Evolutionary conservation across 2,113 vertebrate genomes (phyloP).

Genomic region (Grammomys dolichurus): DNA sequence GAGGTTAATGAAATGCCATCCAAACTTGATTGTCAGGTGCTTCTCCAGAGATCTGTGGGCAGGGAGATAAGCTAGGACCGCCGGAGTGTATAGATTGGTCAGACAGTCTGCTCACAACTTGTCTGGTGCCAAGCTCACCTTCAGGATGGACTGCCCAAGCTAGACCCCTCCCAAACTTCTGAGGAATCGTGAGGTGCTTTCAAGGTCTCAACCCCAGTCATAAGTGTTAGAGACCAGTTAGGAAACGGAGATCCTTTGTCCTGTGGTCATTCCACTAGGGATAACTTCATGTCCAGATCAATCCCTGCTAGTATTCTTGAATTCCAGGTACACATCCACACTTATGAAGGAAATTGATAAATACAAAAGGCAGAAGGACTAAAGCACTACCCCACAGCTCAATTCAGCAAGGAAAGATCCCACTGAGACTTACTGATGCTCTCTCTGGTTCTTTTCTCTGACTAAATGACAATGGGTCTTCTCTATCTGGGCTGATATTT

Average conservation of each 20-base stretch:
- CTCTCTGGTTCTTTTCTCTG: background rate
- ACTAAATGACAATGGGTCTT: background rate
- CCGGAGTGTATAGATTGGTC: background rate
- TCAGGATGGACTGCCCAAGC: background rate
- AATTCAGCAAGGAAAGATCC: background rate
- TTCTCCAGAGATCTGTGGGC: background rate
- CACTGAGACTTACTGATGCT: background rate
- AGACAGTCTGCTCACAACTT: background rate
- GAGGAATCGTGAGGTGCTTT: background rate
- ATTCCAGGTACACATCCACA: background rate
- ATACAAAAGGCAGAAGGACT: background rate
- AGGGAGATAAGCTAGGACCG: background rate
- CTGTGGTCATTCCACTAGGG: background rate
- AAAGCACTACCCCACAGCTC: background rate
- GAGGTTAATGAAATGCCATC: background rate
- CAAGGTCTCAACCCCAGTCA: background rate
- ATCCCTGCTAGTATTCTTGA: background rate
- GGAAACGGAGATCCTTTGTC: background rate
- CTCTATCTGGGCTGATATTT: background rate
- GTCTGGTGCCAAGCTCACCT: background rate
- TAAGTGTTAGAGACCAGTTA: background rate
- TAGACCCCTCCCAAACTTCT: background rate
- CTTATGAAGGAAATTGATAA: slow-evolving; percentile 2
- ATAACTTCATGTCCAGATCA: background rate
- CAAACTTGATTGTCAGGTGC: background rate